Evolutionary conservation across 2,113 vertebrate genomes (phyloP), one percentile per base, ranked within the genome.

Genomic region (Emydocephalus ijimae): DNA sequence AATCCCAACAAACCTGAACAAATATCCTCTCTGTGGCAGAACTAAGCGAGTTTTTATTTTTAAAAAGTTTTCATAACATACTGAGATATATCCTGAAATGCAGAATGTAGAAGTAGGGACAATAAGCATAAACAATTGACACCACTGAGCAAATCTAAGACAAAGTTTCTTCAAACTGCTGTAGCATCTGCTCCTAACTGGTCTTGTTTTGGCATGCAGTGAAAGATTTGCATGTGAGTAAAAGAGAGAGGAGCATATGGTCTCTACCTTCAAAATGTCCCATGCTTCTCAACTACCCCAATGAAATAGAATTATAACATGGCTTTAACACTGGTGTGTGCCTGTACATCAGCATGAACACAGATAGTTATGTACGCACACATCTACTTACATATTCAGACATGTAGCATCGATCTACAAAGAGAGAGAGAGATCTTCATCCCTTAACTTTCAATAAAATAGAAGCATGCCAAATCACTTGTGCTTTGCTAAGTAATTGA

Each of bases 161-260:
- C 0, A 93, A 23, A 55, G 90, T 29, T 61, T 14, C 23, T 24
- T 24, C 61, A 61, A 10, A 39, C 86, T 50, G 45, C 91, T 93
- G 56, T 54, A 94, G 52, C 21, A 93, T 20, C 14, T 92, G 10
- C 85, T 95, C 92, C 91, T 48, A 94, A 59, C 85, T 89, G 50
- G 94, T 92, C 54, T 39, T 1, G 23, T 88, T 89, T 89, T 89
- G 92, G 90, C 3, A 5, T 43, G 87, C 88, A 92, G 91, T 34
- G 93, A 61, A 4, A 92, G 92, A 91, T 89, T 92, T 87, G 92
- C 11, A 94, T 87, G 94, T 94, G 92, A 43, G 14, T 24, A 94
- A 55, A 26, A 39, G 12, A 34, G 34, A 74, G 43, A 39, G 20
- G 20, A 64, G 20, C 11, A 20, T 24, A 57, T 29, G 64, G 50